Conservation (phyloP, 2,113 vertebrate species). For the Gadus chalcogrammus region DNA sequence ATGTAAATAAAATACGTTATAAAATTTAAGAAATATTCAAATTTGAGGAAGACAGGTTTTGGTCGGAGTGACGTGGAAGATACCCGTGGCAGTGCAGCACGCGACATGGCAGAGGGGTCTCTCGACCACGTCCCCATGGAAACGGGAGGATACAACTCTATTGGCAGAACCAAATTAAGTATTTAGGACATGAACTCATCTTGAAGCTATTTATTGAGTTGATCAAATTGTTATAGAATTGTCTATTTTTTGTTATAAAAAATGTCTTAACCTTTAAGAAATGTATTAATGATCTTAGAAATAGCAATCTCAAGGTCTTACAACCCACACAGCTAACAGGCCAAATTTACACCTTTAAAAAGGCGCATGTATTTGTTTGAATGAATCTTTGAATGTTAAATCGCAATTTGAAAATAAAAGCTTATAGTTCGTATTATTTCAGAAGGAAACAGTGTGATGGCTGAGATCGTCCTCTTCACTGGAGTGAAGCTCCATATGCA, state of each 20-base stretch:
- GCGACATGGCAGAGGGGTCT: slow-evolving; percentile 75
- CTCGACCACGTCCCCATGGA: slow-evolving; percentile 65
- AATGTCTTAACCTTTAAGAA: slow-evolving; percentile 18
- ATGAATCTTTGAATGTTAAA: slow-evolving; percentile 3
- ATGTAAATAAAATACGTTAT: slow-evolving; percentile 41
- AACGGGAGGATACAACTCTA: slow-evolving; percentile 52
- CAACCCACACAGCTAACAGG: not conserved
- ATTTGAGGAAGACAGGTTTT: slow-evolving; percentile 71
- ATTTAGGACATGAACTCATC: slow-evolving; percentile 29
- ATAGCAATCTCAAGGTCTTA: not conserved
- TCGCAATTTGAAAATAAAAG: not conserved
- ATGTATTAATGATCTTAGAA: not conserved
- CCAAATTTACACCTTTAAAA: slow-evolving; percentile 62
- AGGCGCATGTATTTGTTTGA: slow-evolving; percentile 3
- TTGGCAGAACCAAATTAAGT: slow-evolving; percentile 72
- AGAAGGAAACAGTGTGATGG: slow-evolving; percentile 47
- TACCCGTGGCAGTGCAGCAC: slow-evolving; percentile 72
- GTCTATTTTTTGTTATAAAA: slow-evolving; percentile 8
- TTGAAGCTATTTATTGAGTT: slow-evolving; percentile 42
- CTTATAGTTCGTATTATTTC: slow-evolving; percentile 16
- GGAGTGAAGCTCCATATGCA: slow-evolving; percentile 70
- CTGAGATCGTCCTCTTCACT: slow-evolving; percentile 74
- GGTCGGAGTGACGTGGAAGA: slow-evolving; percentile 65
- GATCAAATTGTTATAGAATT: slow-evolving; percentile 38
- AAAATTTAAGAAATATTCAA: slow-evolving; percentile 44